Evolutionary conservation across 1,140 invertebrate genomes (phyloP).

Genomic region (Hylaeus volcanicus): DNA sequence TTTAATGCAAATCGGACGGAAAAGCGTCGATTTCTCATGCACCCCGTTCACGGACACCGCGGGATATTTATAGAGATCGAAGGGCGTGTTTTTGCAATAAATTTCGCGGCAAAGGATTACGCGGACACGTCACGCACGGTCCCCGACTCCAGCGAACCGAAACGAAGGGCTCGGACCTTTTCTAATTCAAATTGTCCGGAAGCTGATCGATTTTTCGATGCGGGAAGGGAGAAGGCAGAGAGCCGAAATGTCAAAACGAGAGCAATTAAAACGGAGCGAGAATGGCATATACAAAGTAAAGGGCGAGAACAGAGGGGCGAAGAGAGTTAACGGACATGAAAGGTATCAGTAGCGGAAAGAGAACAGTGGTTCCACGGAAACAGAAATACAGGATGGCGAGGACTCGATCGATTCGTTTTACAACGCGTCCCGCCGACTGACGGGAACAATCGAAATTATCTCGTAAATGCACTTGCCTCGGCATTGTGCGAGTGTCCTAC

Average conservation of each 20-base stretch:
- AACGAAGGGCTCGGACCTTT: constrained; percentile 20
- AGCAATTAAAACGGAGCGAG: background rate
- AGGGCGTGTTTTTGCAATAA: constrained; percentile 1
- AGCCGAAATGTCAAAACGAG: too few relatives aligned
- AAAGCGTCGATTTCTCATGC: background rate
- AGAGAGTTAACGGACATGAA: background rate
- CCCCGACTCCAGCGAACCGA: background rate
- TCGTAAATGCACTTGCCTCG: background rate
- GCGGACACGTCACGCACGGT: constrained; percentile 9
- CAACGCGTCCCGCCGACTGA: background rate
- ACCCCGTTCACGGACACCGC: background rate
- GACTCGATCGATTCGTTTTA: background rate
- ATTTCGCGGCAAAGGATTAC: constrained; percentile 4
- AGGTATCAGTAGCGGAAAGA: background rate
- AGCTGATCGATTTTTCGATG: constrained; percentile 28
- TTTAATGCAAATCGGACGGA: background rate
- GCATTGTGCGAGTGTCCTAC: background rate
- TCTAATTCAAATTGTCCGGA: constrained; percentile 17
- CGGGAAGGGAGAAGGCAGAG: background rate
- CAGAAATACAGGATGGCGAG: too few relatives aligned
- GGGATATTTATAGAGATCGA: background rate
- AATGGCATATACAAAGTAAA: too few relatives aligned
- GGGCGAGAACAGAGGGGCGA: background rate
- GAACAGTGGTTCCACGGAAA: background rate
- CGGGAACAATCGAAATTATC: constrained; percentile 23